Conservation (phyloP, 2,797 vertebrate species). For the Glossophaga mutica region DNA sequence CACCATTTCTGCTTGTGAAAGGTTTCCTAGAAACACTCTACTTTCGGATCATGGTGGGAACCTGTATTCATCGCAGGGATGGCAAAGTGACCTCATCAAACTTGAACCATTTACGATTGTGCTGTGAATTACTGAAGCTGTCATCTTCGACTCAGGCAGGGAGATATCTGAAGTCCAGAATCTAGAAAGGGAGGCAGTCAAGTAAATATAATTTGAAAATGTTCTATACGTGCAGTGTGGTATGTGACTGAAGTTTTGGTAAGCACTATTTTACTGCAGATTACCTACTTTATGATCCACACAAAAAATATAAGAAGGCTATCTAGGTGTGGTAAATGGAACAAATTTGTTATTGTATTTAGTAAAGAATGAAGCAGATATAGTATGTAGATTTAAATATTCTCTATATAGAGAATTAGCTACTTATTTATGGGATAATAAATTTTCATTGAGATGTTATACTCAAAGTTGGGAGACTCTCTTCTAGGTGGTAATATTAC, state of each 20-base stretch:
- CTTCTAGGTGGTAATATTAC: background rate
- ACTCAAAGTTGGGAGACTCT: background rate
- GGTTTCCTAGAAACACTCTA: background rate
- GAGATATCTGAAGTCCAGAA: constrained; percentile 39
- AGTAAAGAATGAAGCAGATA: constrained; percentile 64
- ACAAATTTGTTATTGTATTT: constrained; percentile 71
- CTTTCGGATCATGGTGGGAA: background rate
- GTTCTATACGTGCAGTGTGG: background rate
- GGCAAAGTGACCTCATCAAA: background rate
- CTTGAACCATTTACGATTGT: background rate
- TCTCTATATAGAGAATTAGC: constrained; percentile 45
- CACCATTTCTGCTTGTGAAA: background rate
- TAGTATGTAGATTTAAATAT: constrained; percentile 62
- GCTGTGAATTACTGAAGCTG: background rate
- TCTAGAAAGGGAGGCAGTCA: constrained; percentile 18
- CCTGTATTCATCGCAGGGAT: background rate
- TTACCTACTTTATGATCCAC: constrained; percentile 69
- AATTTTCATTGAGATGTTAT: constrained; percentile 17
- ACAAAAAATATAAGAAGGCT: constrained; percentile 63
- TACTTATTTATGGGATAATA: constrained; percentile 49
- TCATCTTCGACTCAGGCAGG: background rate
- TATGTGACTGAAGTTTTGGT: background rate
- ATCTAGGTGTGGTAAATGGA: constrained; percentile 72
- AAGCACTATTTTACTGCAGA: constrained; percentile 65
- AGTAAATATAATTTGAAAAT: constrained; percentile 43